Evolutionary conservation across 2,113 vertebrate species (phyloP).

Genomic region (Atlantisia rogersi): DNA sequence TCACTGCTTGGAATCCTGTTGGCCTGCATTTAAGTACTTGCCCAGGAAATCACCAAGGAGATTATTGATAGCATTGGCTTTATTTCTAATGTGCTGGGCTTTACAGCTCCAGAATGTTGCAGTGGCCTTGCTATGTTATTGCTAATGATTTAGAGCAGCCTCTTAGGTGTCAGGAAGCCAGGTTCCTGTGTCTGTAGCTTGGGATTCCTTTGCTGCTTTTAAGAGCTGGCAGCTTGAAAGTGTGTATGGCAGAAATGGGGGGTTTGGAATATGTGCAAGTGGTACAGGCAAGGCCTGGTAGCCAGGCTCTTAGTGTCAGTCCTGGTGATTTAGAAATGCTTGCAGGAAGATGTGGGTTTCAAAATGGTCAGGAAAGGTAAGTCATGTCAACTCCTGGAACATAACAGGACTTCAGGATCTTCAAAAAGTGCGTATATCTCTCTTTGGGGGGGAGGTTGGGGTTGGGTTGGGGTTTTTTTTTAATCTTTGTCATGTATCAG

Average conservation of each 20-base stretch:
- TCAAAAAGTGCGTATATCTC: conserved; percentile 59
- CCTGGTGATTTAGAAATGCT: neutral
- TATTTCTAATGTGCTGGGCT: neutral
- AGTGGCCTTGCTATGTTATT: neutral
- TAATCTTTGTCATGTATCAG: neutral
- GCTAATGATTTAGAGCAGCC: neutral
- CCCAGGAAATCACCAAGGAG: neutral
- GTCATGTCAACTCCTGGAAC: neutral
- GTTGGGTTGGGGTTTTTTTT: neutral
- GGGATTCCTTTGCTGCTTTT: conserved; percentile 6
- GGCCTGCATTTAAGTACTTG: neutral
- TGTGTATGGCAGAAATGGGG: neutral
- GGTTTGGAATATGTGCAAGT: neutral
- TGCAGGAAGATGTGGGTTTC: neutral
- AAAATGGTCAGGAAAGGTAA: conserved; percentile 71
- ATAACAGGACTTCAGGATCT: neutral
- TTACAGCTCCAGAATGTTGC: neutral
- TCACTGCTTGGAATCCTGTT: neutral
- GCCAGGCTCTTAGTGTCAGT: neutral
- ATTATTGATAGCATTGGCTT: neutral
- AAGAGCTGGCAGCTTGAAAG: neutral
- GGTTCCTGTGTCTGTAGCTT: neutral
- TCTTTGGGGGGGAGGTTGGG: neutral
- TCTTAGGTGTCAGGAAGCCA: neutral
- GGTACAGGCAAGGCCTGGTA: accelerated